Conservation (phyloP, 2,888 invertebrate species). For the Dolichopus griseipennis region DNA sequence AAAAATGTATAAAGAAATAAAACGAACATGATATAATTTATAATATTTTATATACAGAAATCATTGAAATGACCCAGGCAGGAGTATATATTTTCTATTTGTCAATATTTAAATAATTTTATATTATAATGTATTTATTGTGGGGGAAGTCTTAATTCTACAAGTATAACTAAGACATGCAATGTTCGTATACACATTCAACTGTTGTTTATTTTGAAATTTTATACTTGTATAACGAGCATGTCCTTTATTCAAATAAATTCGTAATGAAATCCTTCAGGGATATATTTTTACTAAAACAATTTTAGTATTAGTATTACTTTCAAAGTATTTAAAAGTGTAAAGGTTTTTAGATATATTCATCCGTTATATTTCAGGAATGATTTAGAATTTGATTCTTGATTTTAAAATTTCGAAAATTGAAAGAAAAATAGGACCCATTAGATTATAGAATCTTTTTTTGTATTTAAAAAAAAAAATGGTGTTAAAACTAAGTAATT, state of each 20-base stretch:
- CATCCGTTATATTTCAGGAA: too few species aligned
- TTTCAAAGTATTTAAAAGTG: too few species aligned
- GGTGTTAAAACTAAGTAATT: too few species aligned
- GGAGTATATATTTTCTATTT: neutral
- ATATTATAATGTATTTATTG: neutral
- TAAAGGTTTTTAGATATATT: too few species aligned
- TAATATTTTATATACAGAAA: neutral
- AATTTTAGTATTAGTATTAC: too few species aligned
- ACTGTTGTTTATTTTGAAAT: neutral
- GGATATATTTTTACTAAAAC: too few species aligned
- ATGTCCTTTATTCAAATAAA: slow-evolving; percentile 3
- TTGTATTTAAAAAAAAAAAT: too few species aligned
- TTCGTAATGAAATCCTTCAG: too few species aligned
- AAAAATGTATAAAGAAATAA: neutral
- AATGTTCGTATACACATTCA: neutral
- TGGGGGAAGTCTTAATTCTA: neutral
- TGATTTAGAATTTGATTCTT: too few species aligned
- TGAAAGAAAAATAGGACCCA: too few species aligned
- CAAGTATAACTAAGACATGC: neutral
- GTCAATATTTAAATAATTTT: neutral
- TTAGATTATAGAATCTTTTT: too few species aligned
- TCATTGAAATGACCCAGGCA: neutral
- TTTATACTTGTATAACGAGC: neutral
- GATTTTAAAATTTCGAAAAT: too few species aligned
- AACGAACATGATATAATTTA: neutral